These are phyloP conservation scores for Linurgus olivaceus DNA, from an alignment of 2,797 vertebrate species.

Conservation along the genomic window DNA sequence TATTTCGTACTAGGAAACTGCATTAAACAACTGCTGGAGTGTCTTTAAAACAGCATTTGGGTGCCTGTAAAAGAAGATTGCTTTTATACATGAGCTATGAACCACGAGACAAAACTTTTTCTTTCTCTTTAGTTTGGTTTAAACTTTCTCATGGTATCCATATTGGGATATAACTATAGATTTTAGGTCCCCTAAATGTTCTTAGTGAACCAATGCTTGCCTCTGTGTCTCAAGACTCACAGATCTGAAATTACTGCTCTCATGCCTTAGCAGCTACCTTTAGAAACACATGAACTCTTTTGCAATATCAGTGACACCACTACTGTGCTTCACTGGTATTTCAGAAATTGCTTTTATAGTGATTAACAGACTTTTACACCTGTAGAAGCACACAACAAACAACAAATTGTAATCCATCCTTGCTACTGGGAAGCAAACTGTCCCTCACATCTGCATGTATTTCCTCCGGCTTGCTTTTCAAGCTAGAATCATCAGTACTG, in stretches of 20 bases:
- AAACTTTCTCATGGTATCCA: background rate
- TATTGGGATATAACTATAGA: background rate
- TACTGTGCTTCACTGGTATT: background rate
- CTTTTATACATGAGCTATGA: background rate
- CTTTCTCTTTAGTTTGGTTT: background rate
- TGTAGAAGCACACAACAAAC: background rate
- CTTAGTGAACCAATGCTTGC: background rate
- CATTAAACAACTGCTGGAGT: background rate
- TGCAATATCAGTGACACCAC: background rate
- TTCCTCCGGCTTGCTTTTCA: background rate
- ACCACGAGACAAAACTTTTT: background rate
- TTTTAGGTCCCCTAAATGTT: background rate
- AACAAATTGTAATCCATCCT: background rate
- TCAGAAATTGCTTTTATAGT: background rate
- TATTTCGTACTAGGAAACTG: background rate
- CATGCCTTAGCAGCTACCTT: background rate
- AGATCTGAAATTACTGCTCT: background rate
- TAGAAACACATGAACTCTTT: background rate
- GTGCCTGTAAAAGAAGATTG: background rate
- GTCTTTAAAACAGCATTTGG: background rate
- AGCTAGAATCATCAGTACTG: background rate
- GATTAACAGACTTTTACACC: background rate
- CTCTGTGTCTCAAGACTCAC: background rate
- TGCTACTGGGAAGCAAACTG: background rate
- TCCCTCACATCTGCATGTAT: background rate